These are phyloP conservation scores for Helogale parvula DNA, from an alignment of 2,113 vertebrate species.

Conservation along the genomic window DNA sequence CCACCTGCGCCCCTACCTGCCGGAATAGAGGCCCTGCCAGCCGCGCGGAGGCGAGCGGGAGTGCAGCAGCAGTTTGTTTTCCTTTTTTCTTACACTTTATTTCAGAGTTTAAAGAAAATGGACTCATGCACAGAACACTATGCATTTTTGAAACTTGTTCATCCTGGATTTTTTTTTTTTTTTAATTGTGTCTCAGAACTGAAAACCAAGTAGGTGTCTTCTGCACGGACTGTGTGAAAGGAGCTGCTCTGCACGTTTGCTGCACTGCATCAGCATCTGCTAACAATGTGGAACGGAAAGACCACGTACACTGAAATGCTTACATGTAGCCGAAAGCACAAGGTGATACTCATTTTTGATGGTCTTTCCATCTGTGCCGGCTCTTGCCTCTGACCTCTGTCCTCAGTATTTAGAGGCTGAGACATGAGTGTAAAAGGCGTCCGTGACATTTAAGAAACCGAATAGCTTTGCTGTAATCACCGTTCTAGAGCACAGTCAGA, in stretches of 20 bases:
- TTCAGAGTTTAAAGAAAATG: slow-evolving; percentile 92
- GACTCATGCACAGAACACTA: slow-evolving; percentile 98
- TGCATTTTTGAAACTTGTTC: slow-evolving; percentile 93
- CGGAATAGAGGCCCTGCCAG: slow-evolving; percentile 94
- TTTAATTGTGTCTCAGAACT: slow-evolving; percentile 91
- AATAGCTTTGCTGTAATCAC: slow-evolving; percentile 84
- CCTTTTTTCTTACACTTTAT: slow-evolving; percentile 91
- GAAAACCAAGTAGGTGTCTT: slow-evolving; percentile 85
- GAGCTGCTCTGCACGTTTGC: slow-evolving; percentile 90
- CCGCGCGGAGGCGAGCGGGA: slow-evolving; percentile 91
- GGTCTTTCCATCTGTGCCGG: slow-evolving; percentile 93
- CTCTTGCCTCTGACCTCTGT: slow-evolving; percentile 88
- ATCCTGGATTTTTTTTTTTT: slow-evolving; percentile 89
- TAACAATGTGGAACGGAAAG: slow-evolving; percentile 93
- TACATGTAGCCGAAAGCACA: slow-evolving; percentile 89
- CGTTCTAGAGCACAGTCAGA: slow-evolving; percentile 84
- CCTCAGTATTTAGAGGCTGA: slow-evolving; percentile 90
- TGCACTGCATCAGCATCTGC: slow-evolving; percentile 93
- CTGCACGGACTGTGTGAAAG: slow-evolving; percentile 97
- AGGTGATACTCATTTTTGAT: slow-evolving; percentile 88
- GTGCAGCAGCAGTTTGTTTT: slow-evolving; percentile 90
- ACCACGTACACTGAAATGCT: slow-evolving; percentile 93
- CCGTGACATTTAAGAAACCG: slow-evolving; percentile 81
- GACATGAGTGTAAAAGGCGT: slow-evolving; percentile 89
- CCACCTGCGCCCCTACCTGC: slow-evolving; percentile 98